Conservation (phyloP, 2,113 vertebrate species). For the Phrynosoma platyrhinos region DNA sequence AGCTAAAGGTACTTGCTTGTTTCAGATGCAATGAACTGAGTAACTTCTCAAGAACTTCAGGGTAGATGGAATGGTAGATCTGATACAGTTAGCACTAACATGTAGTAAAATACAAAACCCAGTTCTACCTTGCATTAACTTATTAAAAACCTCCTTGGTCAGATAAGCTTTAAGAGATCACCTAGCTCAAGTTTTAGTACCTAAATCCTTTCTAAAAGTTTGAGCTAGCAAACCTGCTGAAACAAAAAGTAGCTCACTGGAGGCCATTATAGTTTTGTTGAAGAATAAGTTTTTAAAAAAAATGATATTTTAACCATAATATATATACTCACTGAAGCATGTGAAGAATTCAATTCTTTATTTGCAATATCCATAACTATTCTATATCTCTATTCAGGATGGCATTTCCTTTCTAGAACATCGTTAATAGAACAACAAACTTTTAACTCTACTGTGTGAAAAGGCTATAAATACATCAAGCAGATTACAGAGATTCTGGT, state of each 20-base stretch:
- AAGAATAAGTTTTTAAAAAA: constrained; percentile 39
- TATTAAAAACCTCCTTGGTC: background rate
- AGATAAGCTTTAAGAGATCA: constrained; percentile 6
- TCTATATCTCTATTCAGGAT: constrained; percentile 81
- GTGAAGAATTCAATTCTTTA: constrained; percentile 85
- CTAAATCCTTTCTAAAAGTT: constrained; percentile 1
- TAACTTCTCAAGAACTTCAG: background rate
- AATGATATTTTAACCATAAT: constrained; percentile 39
- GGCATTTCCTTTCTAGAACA: constrained; percentile 79
- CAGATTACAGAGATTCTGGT: constrained; percentile 81
- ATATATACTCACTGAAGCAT: constrained; percentile 83
- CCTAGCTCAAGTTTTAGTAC: background rate
- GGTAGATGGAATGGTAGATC: background rate
- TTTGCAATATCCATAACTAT: constrained; percentile 84
- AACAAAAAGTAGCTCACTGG: background rate
- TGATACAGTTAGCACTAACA: background rate
- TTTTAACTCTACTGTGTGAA: constrained; percentile 80
- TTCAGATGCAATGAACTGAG: background rate
- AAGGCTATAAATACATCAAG: constrained; percentile 84
- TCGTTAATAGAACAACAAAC: constrained; percentile 80
- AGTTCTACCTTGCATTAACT: background rate
- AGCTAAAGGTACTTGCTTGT: background rate
- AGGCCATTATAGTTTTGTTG: background rate
- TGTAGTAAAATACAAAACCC: background rate
- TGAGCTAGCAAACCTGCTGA: constrained; percentile 12